Evolutionary conservation across 2,888 invertebrate species (phyloP), one percentile per base, ranked within the genome.

Genomic region (Chironomus tentans): DNA sequence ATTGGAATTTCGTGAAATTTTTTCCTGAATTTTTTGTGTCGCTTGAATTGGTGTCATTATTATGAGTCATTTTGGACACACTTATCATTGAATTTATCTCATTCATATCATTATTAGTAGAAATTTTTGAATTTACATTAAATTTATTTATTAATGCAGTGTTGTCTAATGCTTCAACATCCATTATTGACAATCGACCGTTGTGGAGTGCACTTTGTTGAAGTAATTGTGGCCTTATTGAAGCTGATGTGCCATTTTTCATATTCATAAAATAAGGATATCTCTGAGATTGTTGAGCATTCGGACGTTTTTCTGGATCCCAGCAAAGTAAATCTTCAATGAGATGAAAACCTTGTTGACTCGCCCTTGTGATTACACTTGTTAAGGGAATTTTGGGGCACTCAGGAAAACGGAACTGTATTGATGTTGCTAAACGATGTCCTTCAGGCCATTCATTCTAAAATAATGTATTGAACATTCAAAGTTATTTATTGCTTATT

Each of bases 371-470:
- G 78, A 97, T 91, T 28, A 94, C 86, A 77, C 92, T 89, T 78
- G 88, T 88, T 76, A 98, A 85, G 28, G 94, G 91, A 68, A 94
- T 93, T 80, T 92, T 89, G 0, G 90, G 88, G 82, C 94, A 92
- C 81, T 92, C 91, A 4, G 98, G 98, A 86, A 98, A 99, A 77
- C 94, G 92, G 83, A 98, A 98, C 80, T 98, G 97, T 87, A 99
- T 94, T 74, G 93, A 91, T 4, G 92, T 89, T 0, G 98, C 97
- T 78, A 99, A 85, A 78, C 93, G 91, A 84, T 93, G 94, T 4
- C 98, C 98, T 81, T 98, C 98, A 0, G 94, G 90, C 98, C 98
- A 99, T 78, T 93, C 92, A 79, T 89, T 91, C 90, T 93, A 72
- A 50, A 47, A 50, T n/a, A n/a, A n/a, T n/a, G n/a, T n/a, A n/a